These are phyloP conservation scores for Cyanoderma ruficeps DNA, from an alignment of 2,113 vertebrate genomes.

Conservation along the genomic window DNA sequence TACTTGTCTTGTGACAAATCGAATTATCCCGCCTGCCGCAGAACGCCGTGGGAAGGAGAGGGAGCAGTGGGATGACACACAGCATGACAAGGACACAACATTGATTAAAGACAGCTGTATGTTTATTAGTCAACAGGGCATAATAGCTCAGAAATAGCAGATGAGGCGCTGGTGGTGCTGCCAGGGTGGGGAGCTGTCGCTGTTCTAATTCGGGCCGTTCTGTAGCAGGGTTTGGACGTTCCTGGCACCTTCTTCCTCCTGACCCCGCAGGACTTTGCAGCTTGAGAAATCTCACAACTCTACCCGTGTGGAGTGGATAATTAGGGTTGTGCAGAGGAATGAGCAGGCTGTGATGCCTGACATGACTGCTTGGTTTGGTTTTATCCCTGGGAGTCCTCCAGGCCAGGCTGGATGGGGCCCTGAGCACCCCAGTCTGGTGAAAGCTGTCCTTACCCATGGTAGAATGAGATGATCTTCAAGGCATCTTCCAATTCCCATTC, in stretches of 20 bases:
- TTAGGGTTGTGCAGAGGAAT: background rate
- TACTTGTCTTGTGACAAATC: constrained; percentile 49
- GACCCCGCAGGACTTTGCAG: background rate
- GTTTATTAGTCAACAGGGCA: constrained; percentile 61
- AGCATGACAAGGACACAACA: constrained; percentile 42
- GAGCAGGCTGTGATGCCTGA: background rate
- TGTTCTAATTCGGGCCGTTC: background rate
- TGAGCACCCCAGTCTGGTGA: background rate
- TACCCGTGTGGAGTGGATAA: accelerated
- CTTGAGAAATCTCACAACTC: background rate
- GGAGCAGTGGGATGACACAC: constrained; percentile 31
- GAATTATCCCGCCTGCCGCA: constrained; percentile 23
- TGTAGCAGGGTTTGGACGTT: background rate
- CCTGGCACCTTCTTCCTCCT: background rate
- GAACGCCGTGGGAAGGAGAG: constrained; percentile 26
- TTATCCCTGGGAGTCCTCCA: background rate
- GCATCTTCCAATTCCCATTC: background rate
- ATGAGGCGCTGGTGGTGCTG: background rate
- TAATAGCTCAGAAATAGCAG: constrained; percentile 46
- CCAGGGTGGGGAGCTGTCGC: background rate
- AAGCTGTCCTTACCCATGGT: background rate
- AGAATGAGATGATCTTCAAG: background rate
- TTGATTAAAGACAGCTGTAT: constrained; percentile 58
- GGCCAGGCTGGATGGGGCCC: background rate
- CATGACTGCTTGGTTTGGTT: background rate